phyloP scores from a whole-genome alignment of 2,888 invertebrate genomes.

The Nomada fucata region DNA sequence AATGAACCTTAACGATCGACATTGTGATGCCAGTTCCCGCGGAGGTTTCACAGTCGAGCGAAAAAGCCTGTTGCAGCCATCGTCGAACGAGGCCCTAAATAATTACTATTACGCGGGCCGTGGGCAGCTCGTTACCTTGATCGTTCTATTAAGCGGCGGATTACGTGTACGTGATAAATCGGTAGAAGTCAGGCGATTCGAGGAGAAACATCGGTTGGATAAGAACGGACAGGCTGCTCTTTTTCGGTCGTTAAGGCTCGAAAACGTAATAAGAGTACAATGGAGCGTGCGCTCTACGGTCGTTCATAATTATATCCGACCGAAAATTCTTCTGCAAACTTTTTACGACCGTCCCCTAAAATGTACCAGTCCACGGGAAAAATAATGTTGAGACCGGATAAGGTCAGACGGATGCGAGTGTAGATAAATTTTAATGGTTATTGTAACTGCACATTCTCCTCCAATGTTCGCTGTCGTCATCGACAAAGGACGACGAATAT shows the following conservation, averaged over 20 bases:
- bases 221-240: background rate
- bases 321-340: no score
- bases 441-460: no score
- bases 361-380: no score
- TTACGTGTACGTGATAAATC: conserved; percentile 35
- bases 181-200: conserved; percentile 36
- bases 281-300: background rate
- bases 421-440: no score
- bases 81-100: conserved; percentile 21
- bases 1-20: conserved; percentile 11
- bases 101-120: conserved; percentile 26
- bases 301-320: no score
- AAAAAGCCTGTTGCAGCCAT: background rate
- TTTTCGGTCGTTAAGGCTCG: conserved; percentile 28
- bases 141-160: conserved; percentile 36
- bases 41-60: background rate
- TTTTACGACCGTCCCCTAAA: no score
- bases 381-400: no score
- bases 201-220: conserved; percentile 7
- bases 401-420: no score
- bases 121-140: conserved; percentile 38
- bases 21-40: background rate
- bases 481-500: no score
- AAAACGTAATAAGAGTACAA: conserved; percentile 17
- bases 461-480: no score